Evolutionary conservation across 2,113 vertebrate genomes (phyloP), one percentile per base, ranked within the genome.

Genomic region (Thunnus maccoyii): DNA sequence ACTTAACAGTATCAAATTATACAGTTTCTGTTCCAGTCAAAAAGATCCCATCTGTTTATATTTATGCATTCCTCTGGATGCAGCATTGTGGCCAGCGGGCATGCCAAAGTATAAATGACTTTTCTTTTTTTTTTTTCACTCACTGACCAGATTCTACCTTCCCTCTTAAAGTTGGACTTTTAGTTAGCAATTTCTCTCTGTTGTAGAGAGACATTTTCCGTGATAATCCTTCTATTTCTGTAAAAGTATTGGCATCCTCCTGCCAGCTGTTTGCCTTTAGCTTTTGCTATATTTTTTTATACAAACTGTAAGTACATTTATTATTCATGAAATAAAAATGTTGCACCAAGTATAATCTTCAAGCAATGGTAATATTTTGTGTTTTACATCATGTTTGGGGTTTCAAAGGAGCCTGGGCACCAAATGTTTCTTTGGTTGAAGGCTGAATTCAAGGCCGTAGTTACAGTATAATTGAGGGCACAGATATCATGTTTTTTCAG

Each of bases 281-380:
- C 84, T 75, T 88, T 87, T 91, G 76, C 88, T 91, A 84, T 93
- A 88, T 93, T 93, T 96, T 68, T 96, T 93, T 96, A 95, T 95
- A 93, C 82, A 95, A 95, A 94, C 91, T 95, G 92, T 95, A 94
- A 94, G 92, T 94, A 94, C 92, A 94, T 74, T 91, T 95, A 85
- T 95, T 94, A 95, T 95, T 95, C 90, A 89, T 82, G 70, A 90
- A 93, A 96, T 91, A 95, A 94, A 94, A 91, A 50, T 50, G 87
- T 95, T 95, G 94, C 95, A 96, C 94, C 95, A 95, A 96, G 95
- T 93, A 84, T 93, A 80, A 89, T 91, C 84, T 63, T 83, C 54
- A 79, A 73, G 70, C 27, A 70, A n/a, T 71, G 30, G 48, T 56
- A 46, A 73, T 82, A 8, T 25, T 76, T 72, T 68, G 22, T 66